These are phyloP conservation scores for Coptotermes formosanus DNA, from an alignment of 1,140 invertebrate genomes.

Conservation along the genomic window DNA sequence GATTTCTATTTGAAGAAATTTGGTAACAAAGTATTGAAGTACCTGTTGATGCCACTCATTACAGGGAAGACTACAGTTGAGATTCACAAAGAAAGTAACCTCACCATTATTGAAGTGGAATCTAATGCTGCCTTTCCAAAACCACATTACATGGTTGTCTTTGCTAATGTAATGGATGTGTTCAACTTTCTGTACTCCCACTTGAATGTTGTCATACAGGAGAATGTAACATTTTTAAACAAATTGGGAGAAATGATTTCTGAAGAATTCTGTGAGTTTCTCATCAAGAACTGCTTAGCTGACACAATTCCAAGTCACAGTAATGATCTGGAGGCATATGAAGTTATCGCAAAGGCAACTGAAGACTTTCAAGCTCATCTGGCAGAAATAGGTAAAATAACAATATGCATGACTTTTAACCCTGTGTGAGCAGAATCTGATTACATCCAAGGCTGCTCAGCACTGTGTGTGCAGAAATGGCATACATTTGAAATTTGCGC, in stretches of 20 bases:
- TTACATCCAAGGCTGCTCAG: too few relatives aligned
- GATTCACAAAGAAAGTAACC: conserved; percentile 45
- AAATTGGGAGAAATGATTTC: conserved; percentile 62
- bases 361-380: conserved; percentile 59
- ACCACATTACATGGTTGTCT: conserved; percentile 57
- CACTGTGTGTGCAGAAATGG: too few relatives aligned
- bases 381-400: conserved; percentile 50
- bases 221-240: conserved; percentile 56
- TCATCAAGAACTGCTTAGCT: conserved; percentile 73
- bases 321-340: conserved; percentile 65
- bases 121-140: conserved; percentile 48
- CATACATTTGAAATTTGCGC: too few relatives aligned
- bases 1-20: conserved; percentile 52
- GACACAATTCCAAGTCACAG: conserved; percentile 72
- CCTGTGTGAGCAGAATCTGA: too few relatives aligned
- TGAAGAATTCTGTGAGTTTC: conserved; percentile 59
- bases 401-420: conserved; percentile 47
- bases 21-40: conserved; percentile 51
- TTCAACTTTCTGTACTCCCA: conserved; percentile 59
- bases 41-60: conserved; percentile 57
- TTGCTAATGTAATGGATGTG: conserved; percentile 58
- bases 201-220: conserved; percentile 54
- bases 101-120: conserved; percentile 49
- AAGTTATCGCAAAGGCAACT: conserved; percentile 61
- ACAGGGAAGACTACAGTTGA: conserved; percentile 51